A percentile compares a stretch with the other conserved stretches of the same genome.
Conservation (phyloP, 30 jellyfish, hydroid and myxozoan genomes). For the Aurelia coerulea region DNA sequence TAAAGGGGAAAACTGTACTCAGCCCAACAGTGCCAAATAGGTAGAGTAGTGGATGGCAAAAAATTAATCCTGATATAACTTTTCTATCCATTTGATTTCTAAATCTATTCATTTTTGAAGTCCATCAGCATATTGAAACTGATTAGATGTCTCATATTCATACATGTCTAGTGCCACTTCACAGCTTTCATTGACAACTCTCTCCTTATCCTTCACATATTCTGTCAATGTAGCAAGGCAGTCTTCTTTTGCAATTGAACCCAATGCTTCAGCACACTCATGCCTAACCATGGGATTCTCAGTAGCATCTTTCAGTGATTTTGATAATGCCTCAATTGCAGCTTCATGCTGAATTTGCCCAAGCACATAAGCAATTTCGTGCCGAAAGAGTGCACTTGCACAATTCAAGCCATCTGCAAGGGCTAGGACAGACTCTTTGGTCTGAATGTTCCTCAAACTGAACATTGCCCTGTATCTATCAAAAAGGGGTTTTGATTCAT, state of each 20-base stretch:
- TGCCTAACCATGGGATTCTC: slow-evolving; percentile 99
- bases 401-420: slow-evolving; percentile 85
- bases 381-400: slow-evolving; percentile 93
- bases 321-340: slow-evolving; percentile 71
- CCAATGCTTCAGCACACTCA: slow-evolving; percentile 99
- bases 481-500: slow-evolving; percentile 77
- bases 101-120: background rate
- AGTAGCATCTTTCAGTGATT: slow-evolving; percentile 32
- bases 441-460: slow-evolving; percentile 79
- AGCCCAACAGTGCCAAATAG: no score
- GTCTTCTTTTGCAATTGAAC: slow-evolving; percentile 89
- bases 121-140: slow-evolving; percentile 94
- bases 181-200: slow-evolving; percentile 94
- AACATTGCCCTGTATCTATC: slow-evolving; percentile 98
- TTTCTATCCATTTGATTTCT: no score
- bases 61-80: no score
- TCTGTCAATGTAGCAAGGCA: slow-evolving; percentile 57
- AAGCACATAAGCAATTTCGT: slow-evolving; percentile 95
- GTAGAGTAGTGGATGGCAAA: no score
- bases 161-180: slow-evolving; percentile 95
- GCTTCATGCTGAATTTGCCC: slow-evolving; percentile 96
- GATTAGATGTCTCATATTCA: slow-evolving; percentile 84
- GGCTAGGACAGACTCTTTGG: slow-evolving; percentile 70
- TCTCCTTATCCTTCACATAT: slow-evolving; percentile 62
- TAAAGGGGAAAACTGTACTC: no score